phyloP scores from a whole-genome alignment of 1,140 invertebrate species.

The Acromyrmex heyeri region DNA sequence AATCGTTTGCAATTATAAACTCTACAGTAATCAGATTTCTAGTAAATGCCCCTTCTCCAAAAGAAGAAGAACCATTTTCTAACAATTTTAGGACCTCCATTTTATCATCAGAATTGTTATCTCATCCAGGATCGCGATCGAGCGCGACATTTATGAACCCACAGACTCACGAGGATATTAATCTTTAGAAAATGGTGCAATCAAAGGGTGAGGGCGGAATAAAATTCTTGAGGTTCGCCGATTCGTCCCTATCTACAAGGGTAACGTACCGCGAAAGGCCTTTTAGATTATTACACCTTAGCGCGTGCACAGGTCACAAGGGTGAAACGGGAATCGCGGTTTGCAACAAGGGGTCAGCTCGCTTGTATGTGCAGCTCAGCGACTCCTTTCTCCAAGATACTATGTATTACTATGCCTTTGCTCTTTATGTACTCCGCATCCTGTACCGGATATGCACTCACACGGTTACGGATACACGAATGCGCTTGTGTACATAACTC shows the following conservation, averaged over 20 bases:
- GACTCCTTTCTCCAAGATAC: slow-evolving; percentile 55
- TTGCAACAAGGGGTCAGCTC: slow-evolving; percentile 58
- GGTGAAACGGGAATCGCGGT: slow-evolving; percentile 52
- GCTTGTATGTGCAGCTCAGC: slow-evolving; percentile 10
- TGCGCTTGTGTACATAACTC: background rate
- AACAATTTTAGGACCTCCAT: slow-evolving; percentile 11
- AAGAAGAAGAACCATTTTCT: background rate
- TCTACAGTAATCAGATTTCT: background rate
- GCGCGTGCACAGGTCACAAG: slow-evolving; percentile 46
- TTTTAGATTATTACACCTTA: slow-evolving; percentile 64
- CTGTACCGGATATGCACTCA: slow-evolving; percentile 42
- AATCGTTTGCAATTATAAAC: background rate
- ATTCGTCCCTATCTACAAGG: slow-evolving; percentile 56
- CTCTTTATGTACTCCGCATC: slow-evolving; percentile 45
- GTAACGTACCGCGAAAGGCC: slow-evolving; percentile 60
- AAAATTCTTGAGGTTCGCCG: slow-evolving; percentile 55
- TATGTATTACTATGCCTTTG: slow-evolving; percentile 46
- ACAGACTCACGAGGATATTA: slow-evolving; percentile 55
- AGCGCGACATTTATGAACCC: slow-evolving; percentile 55
- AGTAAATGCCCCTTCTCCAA: background rate
- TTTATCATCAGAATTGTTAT: slow-evolving; percentile 36
- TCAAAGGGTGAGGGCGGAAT: slow-evolving; percentile 57
- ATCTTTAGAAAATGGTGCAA: slow-evolving; percentile 58
- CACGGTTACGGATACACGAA: slow-evolving; percentile 13
- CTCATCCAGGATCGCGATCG: slow-evolving; percentile 52